Evolutionary conservation across 1,140 invertebrate species (phyloP).

Genomic region (Diachasma alloeum): DNA sequence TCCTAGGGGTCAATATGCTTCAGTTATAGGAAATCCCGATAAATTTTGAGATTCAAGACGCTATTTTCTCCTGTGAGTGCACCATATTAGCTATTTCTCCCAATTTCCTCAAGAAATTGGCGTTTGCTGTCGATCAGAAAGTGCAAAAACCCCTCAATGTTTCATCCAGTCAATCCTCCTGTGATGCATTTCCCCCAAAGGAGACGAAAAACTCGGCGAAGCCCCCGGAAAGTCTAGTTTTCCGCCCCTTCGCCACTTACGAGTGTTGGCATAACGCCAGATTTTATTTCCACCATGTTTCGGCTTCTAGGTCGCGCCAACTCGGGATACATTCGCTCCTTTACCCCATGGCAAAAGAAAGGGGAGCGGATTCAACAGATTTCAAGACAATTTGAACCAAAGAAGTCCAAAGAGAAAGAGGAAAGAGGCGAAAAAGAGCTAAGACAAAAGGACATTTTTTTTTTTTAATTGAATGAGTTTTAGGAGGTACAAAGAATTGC

Average conservation of each 20-base stretch:
- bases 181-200: background rate
- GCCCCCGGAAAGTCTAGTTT: background rate
- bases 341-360: background rate
- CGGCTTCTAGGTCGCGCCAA: background rate
- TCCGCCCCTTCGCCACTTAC: background rate
- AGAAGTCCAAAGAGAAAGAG: background rate
- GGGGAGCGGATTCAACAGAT: background rate
- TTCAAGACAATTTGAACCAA: background rate
- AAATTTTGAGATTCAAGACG: too few species aligned
- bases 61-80: too few species aligned
- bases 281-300: conserved; percentile 3
- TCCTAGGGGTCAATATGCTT: too few species aligned
- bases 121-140: too few species aligned
- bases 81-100: too few species aligned
- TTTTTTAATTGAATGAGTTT: conserved; percentile 10
- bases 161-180: too few species aligned
- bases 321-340: background rate
- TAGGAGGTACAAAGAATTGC: conserved; percentile 7
- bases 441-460: background rate
- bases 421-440: background rate
- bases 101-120: too few species aligned
- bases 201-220: background rate
- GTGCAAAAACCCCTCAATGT: too few species aligned
- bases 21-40: too few species aligned
- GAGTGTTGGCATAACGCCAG: background rate